Evolutionary conservation across 2,113 vertebrate genomes (phyloP).

Genomic region (Hippopotamus amphibius): DNA sequence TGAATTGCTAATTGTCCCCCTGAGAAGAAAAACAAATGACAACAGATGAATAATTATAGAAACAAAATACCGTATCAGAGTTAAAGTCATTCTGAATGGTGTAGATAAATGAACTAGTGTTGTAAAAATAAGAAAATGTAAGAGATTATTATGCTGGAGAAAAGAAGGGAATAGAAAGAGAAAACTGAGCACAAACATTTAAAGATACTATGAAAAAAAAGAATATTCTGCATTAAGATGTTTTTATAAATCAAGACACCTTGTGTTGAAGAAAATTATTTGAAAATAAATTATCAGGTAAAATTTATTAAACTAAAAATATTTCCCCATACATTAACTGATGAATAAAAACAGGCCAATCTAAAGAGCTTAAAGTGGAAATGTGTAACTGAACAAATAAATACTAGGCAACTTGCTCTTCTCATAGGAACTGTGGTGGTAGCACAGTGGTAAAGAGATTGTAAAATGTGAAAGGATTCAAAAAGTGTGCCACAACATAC

Average conservation of each 20-base stretch:
- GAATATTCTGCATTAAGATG: background rate
- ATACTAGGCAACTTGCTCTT: background rate
- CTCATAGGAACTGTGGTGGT: background rate
- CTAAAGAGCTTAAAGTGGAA: background rate
- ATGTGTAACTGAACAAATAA: background rate
- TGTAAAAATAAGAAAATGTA: background rate
- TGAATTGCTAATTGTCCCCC: background rate
- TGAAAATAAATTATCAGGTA: background rate
- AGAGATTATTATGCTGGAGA: background rate
- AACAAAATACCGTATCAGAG: background rate
- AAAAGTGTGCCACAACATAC: background rate
- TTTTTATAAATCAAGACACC: background rate
- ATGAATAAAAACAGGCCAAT: background rate
- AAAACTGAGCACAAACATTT: background rate
- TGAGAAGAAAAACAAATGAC: background rate
- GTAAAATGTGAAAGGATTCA: background rate
- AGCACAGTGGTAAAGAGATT: background rate
- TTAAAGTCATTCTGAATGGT: background rate
- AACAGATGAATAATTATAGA: background rate
- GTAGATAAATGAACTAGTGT: background rate
- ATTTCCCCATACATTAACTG: background rate
- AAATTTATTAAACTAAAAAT: constrained; percentile 8
- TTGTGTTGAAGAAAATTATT: background rate
- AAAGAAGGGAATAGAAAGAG: background rate
- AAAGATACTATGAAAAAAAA: background rate